Conservation (phyloP, 1,140 invertebrate genomes). For the Manduca sexta region DNA sequence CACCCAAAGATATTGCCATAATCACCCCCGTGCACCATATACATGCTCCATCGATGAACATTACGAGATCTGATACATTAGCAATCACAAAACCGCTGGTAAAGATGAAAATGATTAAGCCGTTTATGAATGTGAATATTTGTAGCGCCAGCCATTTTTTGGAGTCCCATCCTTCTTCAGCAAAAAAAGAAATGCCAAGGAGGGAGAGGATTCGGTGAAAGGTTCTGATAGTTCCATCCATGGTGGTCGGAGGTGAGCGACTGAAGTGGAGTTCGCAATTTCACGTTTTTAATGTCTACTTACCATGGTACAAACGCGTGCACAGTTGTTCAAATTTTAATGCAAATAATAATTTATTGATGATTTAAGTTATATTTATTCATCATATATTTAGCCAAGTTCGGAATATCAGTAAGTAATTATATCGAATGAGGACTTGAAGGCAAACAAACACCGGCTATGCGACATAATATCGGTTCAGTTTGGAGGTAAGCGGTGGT, state of each 20-base stretch:
- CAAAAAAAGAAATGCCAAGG: conserved; percentile 48
- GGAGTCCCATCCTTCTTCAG: conserved; percentile 39
- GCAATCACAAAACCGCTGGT: conserved; percentile 42
- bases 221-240: conserved; percentile 42
- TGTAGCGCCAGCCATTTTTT: conserved; percentile 42
- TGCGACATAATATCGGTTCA: too few relatives aligned
- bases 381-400: too few relatives aligned
- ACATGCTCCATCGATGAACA: conserved; percentile 50
- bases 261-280: too few relatives aligned
- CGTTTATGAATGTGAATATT: conserved; percentile 42
- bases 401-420: too few relatives aligned
- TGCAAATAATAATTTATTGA: too few relatives aligned
- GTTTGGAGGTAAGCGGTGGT: too few relatives aligned
- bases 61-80: conserved; percentile 30
- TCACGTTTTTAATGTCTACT: too few relatives aligned
- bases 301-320: too few relatives aligned
- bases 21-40: conserved; percentile 57
- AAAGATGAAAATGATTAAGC: conserved; percentile 41
- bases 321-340: too few relatives aligned
- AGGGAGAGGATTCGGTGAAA: conserved; percentile 46
- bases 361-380: too few relatives aligned
- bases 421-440: too few relatives aligned
- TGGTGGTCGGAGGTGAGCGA: conserved; percentile 25
- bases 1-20: conserved; percentile 47
- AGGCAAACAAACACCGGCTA: too few relatives aligned